Base-by-base conservation (phyloP, 2,113 vertebrate species). In the Ahaetulla prasina region DNA sequence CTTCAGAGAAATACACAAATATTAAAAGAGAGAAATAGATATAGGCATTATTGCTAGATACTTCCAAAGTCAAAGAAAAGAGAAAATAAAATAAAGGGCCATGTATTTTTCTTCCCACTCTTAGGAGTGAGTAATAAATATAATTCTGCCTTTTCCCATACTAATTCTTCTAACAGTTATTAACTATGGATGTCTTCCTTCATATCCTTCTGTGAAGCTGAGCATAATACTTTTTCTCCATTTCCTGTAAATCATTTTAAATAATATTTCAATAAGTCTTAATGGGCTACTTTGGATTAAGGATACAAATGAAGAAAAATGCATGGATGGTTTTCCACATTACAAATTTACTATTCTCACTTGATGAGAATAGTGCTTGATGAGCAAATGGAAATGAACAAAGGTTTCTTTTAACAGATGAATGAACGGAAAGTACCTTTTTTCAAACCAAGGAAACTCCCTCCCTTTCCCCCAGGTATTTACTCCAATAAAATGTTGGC, bases 341-440 rank as follows among this genome's bases (percentile, higher is more conserved):
- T 52, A 20, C 85, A 95, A 94, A 95, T 93, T 96, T 95, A 96
- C 94, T 95, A 80, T 45, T 89, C 45, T 91, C 57, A 10, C 0
- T 53, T 18, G 52, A 53, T 53, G 3, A 53, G 52, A 53, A 53
- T 53, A 63, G 6, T 89, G 45, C 30, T n/a, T n/a, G 47, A 20
- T 89, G 88, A 93, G 57, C n/a, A 86, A 96, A 95, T 92, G 91
- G 89, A 74, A 91, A 93, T 88, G 91, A 91, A 53, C 91, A 96
- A 96, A 96, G 94, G 94, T 95, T 96, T 96, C 92, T 63, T 9
- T 11, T 74, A 87, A 39, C n/a, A 49, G 49, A 89, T 89, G 88
- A 91, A 89, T 87, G 47, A 88, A 90, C 49, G 96, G 96, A 96
- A 97, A 97, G 95, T 94, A 96, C 96, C 95, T 88, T 45, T 23